These are phyloP conservation scores for Cephalopholis sonnerati DNA, from an alignment of 2,113 vertebrate genomes.

Conservation along the genomic window DNA sequence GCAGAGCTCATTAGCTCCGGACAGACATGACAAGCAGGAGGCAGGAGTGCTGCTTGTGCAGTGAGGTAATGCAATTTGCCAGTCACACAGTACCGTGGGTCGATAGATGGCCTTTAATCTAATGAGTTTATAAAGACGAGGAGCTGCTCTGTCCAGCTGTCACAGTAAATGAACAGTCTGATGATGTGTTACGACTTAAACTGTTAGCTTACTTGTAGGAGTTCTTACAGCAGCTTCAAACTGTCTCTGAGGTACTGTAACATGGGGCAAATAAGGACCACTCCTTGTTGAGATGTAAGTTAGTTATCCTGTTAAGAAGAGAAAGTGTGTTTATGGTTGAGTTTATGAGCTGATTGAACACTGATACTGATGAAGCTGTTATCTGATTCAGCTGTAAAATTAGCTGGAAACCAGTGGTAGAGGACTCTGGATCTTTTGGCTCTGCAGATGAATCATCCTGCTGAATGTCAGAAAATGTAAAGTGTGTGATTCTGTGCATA, in stretches of 20 bases:
- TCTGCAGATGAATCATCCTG: no score
- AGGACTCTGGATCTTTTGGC: no score
- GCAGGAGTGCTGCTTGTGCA: not conserved
- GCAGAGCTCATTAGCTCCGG: slow-evolving; percentile 14
- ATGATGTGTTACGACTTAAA: not conserved
- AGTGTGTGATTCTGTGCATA: no score
- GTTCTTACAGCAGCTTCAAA: not conserved
- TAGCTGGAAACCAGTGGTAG: no score
- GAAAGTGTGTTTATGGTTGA: not conserved
- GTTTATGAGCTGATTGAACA: not conserved
- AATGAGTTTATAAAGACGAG: not conserved
- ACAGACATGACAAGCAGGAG: not conserved
- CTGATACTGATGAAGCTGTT: not conserved
- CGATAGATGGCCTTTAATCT: not conserved
- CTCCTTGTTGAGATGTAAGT: not conserved
- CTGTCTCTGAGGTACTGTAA: not conserved
- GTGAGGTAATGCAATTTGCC: not conserved
- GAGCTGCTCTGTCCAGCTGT: not conserved
- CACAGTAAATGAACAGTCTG: not conserved
- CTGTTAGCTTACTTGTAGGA: not conserved
- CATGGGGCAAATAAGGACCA: not conserved
- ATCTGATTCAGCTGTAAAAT: no score
- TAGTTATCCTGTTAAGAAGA: not conserved
- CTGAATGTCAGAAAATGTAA: no score
- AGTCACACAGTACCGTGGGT: not conserved